phyloP scores from a whole-genome alignment of 2,888 invertebrate species.

The Eumacrocentrus americanus region DNA sequence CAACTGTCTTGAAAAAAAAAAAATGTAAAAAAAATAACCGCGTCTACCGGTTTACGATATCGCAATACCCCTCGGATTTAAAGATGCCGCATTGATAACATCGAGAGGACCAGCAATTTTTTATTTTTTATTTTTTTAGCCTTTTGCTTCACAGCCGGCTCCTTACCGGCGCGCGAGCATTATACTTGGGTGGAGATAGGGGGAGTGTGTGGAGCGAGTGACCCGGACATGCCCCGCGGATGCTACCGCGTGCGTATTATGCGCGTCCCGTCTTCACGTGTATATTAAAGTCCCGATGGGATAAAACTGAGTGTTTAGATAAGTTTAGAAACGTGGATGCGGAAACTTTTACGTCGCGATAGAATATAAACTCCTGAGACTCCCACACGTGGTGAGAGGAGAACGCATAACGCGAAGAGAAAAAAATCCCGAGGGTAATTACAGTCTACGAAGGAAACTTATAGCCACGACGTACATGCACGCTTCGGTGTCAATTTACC shows the following conservation, averaged over 20 bases:
- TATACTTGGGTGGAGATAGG: neutral
- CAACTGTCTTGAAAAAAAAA: neutral
- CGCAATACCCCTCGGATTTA: slow-evolving; percentile 1
- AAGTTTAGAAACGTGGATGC: slow-evolving; percentile 1
- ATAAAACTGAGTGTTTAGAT: slow-evolving; percentile 19
- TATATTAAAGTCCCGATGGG: slow-evolving; percentile 6
- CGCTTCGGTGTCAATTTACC: neutral
- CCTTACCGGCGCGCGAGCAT: neutral
- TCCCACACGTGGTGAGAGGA: neutral
- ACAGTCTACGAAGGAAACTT: neutral
- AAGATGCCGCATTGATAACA: slow-evolving; percentile 20
- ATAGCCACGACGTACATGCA: neutral
- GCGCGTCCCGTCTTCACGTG: slow-evolving; percentile 8
- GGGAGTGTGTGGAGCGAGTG: slow-evolving; percentile 32
- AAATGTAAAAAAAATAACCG: neutral
- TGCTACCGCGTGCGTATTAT: slow-evolving; percentile 36
- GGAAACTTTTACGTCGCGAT: too few species aligned
- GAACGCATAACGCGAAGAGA: neutral
- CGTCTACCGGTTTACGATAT: slow-evolving; percentile 10
- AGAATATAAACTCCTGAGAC: neutral
- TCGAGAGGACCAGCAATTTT: slow-evolving; percentile 1
- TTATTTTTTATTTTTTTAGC: neutral
- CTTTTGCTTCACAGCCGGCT: neutral
- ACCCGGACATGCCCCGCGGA: slow-evolving; percentile 44
- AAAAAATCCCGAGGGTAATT: neutral